Evolutionary conservation across 2,113 vertebrate species (phyloP), one percentile per base, ranked within the genome.

Genomic region (Tyto alba): DNA sequence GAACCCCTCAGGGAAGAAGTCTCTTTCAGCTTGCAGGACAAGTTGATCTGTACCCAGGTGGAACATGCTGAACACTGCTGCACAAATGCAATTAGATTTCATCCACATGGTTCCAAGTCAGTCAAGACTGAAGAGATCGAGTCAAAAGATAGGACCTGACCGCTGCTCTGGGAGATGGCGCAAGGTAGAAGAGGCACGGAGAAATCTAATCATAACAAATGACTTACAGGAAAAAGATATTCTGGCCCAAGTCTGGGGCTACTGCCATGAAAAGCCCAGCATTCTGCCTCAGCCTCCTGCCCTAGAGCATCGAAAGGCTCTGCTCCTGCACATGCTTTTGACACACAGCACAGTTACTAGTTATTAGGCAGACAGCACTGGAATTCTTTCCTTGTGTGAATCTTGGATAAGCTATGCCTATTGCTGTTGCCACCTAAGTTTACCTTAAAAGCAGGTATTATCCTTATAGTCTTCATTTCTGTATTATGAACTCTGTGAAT

Each of bases 301-400:
- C 34, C 50, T 11, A 18, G 2, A 77, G 47, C 38, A 85, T 1
- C 0, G 0, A 14, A 40, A 69, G 11, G 30, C 56, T 90, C 82
- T 84, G 66, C 43, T 87, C 52, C 45, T 21, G 25, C 16, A 22
- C 4, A 2, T 13, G n/a, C 47, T 78, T 47, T n/a, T 3, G 2
- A 72, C 3, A 11, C 30, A 34, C 0, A 0, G 41, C 22, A 79
- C 23, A 53, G 30, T 11, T 50, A 50, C 6, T 5, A 53, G 30
- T 11, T 50, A 50, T 7, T 5, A 22, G 23, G 45, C 55, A 89
- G 30, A 41, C 0, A 1, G 47, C 60, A 93, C 20, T 40, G n/a
- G 29, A 89, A 72, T 52, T 29, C 47, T 43, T 40, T 30, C 47
- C 30, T 82, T 38, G 7, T 13, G 60, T 29, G 2, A 56, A 76